A percentile compares a stretch with the other conserved stretches of the same genome.
Conservation (phyloP, 1,140 invertebrate genomes). For the Orchestia grillus region DNA sequence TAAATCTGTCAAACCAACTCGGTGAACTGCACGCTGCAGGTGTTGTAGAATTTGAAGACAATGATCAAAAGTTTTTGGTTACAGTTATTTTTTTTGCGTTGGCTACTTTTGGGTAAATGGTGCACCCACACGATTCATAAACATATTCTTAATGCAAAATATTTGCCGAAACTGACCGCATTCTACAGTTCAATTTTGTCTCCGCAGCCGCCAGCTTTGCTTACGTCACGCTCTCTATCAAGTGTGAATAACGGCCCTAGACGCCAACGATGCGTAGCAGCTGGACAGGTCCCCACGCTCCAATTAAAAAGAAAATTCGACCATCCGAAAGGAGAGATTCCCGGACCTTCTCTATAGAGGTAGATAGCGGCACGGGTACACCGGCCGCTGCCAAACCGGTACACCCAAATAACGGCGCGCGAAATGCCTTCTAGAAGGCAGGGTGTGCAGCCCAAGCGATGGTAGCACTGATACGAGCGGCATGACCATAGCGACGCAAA, state of each 20-base stretch:
- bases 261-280: neutral
- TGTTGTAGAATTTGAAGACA: neutral
- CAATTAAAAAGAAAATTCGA: neutral
- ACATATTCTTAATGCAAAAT: neutral
- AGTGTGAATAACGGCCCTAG: neutral
- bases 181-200: neutral
- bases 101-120: neutral
- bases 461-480: neutral
- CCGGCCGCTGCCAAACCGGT: neutral
- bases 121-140: neutral
- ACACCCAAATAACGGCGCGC: neutral
- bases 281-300: neutral
- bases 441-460: neutral
- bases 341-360: neutral
- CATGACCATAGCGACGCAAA: neutral
- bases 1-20: too few relatives aligned
- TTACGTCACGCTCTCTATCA: neutral
- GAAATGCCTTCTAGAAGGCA: neutral
- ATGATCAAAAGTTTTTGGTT: neutral
- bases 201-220: neutral
- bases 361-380: neutral
- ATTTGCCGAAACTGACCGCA: neutral
- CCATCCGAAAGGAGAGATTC: conserved; percentile 7
- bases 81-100: neutral
- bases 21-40: neutral